Evolutionary conservation across 53 echinoderm and acorn worm species (phyloP), one percentile per base, ranked within the genome.

Genomic region (Actinopyga echinites): DNA sequence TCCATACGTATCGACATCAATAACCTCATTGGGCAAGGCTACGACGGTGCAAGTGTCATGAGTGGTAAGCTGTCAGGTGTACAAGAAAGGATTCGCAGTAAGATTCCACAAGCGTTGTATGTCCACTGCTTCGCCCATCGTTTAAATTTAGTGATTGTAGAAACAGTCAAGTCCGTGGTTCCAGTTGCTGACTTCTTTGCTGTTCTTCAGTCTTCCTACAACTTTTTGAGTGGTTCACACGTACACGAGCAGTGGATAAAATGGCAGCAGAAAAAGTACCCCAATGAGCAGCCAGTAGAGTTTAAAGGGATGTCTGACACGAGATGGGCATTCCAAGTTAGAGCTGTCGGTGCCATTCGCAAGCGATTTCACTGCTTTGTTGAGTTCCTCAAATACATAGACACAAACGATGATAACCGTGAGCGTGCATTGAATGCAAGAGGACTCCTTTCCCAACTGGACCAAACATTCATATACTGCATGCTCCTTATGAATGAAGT

Each of bases 11-110:
- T 80, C n/a, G 40, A 78, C 44, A 53, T 49, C 49, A 25, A 53
- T 1, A 86, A 79, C 30, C 21, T 59, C 19, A 45, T 87, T 87
- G 87, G 57, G 11, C 79, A 86, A 35, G 63, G 79, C 15, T 86
- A 86, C 43, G 86, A 80, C 37, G 86, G 86, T 7, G 86, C 86
- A n/a, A 58, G 58, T 34, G 86, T 79, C 30, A 62, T 78, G 75
- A 77, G 75, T 60, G 85, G 85, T 7, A 30, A 57, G 20, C 35
- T 22, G 33, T 33, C 26, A 29, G 86, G 86, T 32, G 79, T 85
- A 25, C 57, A 78, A 52, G 36, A 82, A 57, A 83, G 53, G 67
- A 69, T 83, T 12, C 49, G 53, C 30, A 11, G 33, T 21, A 57
- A 83, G 53, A 45, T 33, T 83, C 22, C 49, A 26, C 30, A 11